A percentile compares a stretch with the other conserved stretches of the same genome.
phyloP scores from a whole-genome alignment of 2,797 vertebrate genomes.

The Neostethus bicornis region DNA sequence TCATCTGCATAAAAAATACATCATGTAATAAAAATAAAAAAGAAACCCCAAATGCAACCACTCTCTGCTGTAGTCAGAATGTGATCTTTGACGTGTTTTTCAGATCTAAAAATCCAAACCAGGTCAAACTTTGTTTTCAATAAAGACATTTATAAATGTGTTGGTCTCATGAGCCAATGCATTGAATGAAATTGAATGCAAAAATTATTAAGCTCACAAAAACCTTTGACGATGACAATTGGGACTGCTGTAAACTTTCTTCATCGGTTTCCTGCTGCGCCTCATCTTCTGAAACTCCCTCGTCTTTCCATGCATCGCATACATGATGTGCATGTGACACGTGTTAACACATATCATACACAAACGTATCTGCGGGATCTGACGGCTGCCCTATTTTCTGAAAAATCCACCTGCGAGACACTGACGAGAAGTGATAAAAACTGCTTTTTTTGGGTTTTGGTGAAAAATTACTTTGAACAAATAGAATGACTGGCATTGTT shows the following conservation, averaged over 20 bases:
- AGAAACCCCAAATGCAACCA: no score
- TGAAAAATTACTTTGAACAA: background rate
- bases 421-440: background rate
- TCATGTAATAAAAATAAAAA: no score
- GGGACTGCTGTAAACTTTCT: background rate
- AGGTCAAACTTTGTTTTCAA: no score
- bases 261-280: background rate
- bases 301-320: background rate
- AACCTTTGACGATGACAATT: no score
- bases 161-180: background rate
- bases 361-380: background rate
- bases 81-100: no score
- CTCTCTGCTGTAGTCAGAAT: no score
- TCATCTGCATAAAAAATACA: no score
- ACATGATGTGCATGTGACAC: background rate
- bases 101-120: no score
- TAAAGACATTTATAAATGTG: no score
- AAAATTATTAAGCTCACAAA: background rate
- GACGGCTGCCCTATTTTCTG: slow-evolving; percentile 7
- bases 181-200: background rate
- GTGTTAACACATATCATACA: background rate
- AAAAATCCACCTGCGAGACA: background rate
- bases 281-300: background rate
- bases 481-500: no score
- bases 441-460: background rate